These are phyloP conservation scores for Kradibia gibbosae DNA, from an alignment of 1,140 invertebrate genomes.

Conservation along the genomic window DNA sequence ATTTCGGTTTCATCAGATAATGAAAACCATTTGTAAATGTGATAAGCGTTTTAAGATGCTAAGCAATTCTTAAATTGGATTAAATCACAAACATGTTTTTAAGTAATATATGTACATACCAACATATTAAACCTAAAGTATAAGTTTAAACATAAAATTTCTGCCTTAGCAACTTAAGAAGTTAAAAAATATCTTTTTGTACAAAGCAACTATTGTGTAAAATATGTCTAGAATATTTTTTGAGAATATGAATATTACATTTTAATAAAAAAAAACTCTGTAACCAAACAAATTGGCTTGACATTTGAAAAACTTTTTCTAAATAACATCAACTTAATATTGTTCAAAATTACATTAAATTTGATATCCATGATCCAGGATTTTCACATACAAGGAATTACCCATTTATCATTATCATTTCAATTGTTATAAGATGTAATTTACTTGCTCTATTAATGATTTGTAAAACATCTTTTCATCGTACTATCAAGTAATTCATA, in stretches of 20 bases:
- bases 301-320: slow-evolving; percentile 10
- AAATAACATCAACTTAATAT: slow-evolving; percentile 16
- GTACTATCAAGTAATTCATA: neutral
- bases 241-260: neutral
- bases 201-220: neutral
- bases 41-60: slow-evolving; percentile 27
- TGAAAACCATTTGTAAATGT: slow-evolving; percentile 41
- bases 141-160: slow-evolving; percentile 12
- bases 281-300: neutral
- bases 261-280: slow-evolving; percentile 3
- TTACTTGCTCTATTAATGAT: slow-evolving; percentile 31
- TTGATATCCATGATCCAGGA: slow-evolving; percentile 12
- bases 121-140: slow-evolving; percentile 36
- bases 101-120: slow-evolving; percentile 46
- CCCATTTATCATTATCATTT: slow-evolving; percentile 18
- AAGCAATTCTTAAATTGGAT: slow-evolving; percentile 18
- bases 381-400: slow-evolving; percentile 18
- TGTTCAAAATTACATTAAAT: neutral
- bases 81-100: slow-evolving; percentile 41
- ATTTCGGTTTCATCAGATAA: slow-evolving; percentile 38
- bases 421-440: slow-evolving; percentile 30
- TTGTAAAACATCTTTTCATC: slow-evolving; percentile 22
- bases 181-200: slow-evolving; percentile 21
- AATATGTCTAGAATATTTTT: neutral
- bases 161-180: neutral